A percentile compares a stretch with the other conserved stretches of the same genome.
phyloP scores from a whole-genome alignment of 2,797 vertebrate species.

The Gouania willdenowi region DNA sequence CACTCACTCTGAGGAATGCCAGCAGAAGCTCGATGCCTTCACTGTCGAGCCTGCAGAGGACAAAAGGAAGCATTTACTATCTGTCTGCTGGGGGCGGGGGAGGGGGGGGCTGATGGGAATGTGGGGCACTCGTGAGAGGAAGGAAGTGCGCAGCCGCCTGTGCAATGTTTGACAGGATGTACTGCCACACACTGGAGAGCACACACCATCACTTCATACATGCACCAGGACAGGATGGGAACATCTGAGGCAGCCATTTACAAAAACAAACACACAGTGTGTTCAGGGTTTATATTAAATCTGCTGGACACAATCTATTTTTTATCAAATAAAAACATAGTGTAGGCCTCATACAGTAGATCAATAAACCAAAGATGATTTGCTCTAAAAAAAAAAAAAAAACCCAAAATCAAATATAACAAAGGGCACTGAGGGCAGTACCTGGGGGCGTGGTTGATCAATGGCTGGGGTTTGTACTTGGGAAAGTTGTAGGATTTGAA shows the following conservation, averaged over 20 bases:
- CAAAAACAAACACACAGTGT: too few species aligned
- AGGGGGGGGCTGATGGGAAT: slow-evolving; percentile 35
- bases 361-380: too few species aligned
- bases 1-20: slow-evolving; percentile 83
- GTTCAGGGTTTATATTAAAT: too few species aligned
- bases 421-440: slow-evolving; percentile 42
- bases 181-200: slow-evolving; percentile 36
- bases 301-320: too few species aligned
- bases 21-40: slow-evolving; percentile 96
- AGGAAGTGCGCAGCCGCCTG: slow-evolving; percentile 54
- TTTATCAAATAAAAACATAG: too few species aligned
- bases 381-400: too few species aligned
- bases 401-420: background rate
- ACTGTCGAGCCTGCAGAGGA: slow-evolving; percentile 82
- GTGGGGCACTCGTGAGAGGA: slow-evolving; percentile 53
- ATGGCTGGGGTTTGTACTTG: slow-evolving; percentile 92
- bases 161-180: slow-evolving; percentile 71
- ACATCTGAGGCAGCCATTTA: too few species aligned
- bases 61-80: slow-evolving; percentile 26
- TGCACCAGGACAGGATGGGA: too few species aligned
- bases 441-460: slow-evolving; percentile 97
- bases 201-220: background rate
- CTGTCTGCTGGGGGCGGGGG: slow-evolving; percentile 27
- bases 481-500: slow-evolving; percentile 98
- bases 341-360: too few species aligned